Conservation (phyloP, 1,140 invertebrate genomes). For the Pachyrhynchus sulphureomaculatus region DNA sequence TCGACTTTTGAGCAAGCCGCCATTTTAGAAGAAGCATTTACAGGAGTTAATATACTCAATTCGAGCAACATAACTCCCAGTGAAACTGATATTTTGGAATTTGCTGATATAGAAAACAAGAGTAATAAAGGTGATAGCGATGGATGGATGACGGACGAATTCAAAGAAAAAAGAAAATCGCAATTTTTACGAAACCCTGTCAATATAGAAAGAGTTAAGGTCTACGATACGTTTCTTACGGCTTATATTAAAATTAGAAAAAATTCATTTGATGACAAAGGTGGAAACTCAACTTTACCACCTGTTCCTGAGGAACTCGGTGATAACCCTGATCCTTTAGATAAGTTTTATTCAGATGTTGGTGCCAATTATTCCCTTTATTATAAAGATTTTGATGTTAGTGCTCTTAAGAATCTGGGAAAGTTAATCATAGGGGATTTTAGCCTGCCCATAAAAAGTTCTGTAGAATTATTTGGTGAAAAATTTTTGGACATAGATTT, state of each 20-base stretch:
- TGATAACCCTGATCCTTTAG: slow-evolving; percentile 54
- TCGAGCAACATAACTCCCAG: background rate
- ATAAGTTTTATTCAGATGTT: slow-evolving; percentile 58
- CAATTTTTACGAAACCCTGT: slow-evolving; percentile 34
- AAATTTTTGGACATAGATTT: background rate
- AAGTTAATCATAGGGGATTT: slow-evolving; percentile 59
- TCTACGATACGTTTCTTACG: slow-evolving; percentile 57
- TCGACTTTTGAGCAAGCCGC: slow-evolving; percentile 57
- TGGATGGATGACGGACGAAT: no score
- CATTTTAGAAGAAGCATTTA: slow-evolving; percentile 55
- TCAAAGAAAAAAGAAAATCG: slow-evolving; percentile 10
- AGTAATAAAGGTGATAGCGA: background rate
- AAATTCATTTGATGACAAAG: slow-evolving; percentile 48
- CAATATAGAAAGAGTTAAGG: background rate
- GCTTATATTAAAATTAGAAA: slow-evolving; percentile 57
- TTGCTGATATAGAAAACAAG: background rate
- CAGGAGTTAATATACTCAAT: slow-evolving; percentile 19
- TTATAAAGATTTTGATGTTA: slow-evolving; percentile 57
- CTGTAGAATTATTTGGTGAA: slow-evolving; percentile 39
- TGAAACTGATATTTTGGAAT: slow-evolving; percentile 14
- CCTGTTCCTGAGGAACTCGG: slow-evolving; percentile 24
- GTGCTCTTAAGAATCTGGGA: slow-evolving; percentile 56
- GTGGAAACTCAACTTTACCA: slow-evolving; percentile 50
- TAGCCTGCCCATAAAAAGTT: slow-evolving; percentile 51
- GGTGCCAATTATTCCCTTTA: slow-evolving; percentile 59